A percentile compares a stretch with the other conserved stretches of the same genome.
Evolutionary conservation across 2,113 vertebrate species (phyloP).

Genomic region (Nanger granti): DNA sequence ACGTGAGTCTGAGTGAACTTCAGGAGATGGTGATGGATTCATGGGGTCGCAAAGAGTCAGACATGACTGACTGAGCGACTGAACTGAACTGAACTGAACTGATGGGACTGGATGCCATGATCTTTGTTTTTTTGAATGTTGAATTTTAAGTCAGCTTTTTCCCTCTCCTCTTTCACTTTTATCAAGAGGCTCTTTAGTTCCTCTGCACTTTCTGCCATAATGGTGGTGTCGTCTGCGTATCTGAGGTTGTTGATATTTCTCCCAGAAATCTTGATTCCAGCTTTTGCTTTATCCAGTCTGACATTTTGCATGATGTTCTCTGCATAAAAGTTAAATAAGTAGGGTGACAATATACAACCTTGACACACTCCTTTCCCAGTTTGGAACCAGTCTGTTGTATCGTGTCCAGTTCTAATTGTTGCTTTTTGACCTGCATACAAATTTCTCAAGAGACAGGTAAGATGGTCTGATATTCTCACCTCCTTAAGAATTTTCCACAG

Average conservation of each 20-base stretch:
- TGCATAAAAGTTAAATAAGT: neutral
- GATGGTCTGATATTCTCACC: neutral
- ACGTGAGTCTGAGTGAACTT: too few species aligned
- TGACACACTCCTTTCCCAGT: neutral
- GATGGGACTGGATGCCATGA: neutral
- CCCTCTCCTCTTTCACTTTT: neutral
- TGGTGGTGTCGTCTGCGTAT: neutral
- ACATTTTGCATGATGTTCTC: neutral
- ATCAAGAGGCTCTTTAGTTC: neutral
- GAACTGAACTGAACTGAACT: neutral
- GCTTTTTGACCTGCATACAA: neutral
- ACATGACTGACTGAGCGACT: too few species aligned
- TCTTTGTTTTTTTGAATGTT: neutral
- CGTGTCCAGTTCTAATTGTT: neutral
- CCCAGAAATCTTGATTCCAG: neutral
- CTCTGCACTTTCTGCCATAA: accelerated
- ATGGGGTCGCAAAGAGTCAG: too few species aligned
- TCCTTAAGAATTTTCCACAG: neutral
- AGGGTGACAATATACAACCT: neutral
- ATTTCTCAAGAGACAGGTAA: neutral
- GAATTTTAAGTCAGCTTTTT: neutral
- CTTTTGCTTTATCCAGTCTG: neutral
- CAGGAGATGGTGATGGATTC: too few species aligned
- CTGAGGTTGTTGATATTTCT: neutral
- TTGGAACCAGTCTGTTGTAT: neutral